Evolutionary conservation across 30 jellyfish, hydroid and myxozoan species (phyloP).

Genomic region (Sanderia malayensis): DNA sequence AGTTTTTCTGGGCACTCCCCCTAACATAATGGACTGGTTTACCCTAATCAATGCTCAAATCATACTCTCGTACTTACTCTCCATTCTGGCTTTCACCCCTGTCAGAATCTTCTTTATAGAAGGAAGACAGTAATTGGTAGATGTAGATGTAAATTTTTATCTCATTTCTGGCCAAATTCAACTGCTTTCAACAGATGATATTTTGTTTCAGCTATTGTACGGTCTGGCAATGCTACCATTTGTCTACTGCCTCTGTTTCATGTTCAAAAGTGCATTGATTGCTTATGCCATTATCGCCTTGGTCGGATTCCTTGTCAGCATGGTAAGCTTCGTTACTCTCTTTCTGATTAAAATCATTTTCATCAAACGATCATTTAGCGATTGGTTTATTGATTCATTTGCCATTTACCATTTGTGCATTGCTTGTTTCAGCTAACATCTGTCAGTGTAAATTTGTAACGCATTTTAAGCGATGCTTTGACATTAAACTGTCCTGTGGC

Average conservation of each 20-base stretch:
- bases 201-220: conserved; percentile 60
- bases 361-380: too few relatives aligned
- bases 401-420: too few relatives aligned
- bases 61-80: too few relatives aligned
- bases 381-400: too few relatives aligned
- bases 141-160: too few relatives aligned
- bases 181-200: neutral
- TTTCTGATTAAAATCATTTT: neutral
- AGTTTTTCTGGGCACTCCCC: neutral
- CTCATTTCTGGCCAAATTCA: too few relatives aligned
- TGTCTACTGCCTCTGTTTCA: conserved; percentile 60
- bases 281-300: conserved; percentile 78
- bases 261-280: conserved; percentile 72
- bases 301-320: conserved; percentile 52
- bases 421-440: too few relatives aligned
- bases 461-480: neutral
- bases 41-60: neutral
- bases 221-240: conserved; percentile 85
- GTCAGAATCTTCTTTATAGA: too few relatives aligned
- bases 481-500: neutral
- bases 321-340: conserved; percentile 88
- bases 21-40: neutral
- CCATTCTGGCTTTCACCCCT: too few relatives aligned
- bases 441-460: neutral
- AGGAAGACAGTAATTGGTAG: too few relatives aligned